Percentiles rank a stretch among this genome's conserved stretches.
phyloP scores from a whole-genome alignment of 2,113 vertebrate species.

The Abramis brama region DNA sequence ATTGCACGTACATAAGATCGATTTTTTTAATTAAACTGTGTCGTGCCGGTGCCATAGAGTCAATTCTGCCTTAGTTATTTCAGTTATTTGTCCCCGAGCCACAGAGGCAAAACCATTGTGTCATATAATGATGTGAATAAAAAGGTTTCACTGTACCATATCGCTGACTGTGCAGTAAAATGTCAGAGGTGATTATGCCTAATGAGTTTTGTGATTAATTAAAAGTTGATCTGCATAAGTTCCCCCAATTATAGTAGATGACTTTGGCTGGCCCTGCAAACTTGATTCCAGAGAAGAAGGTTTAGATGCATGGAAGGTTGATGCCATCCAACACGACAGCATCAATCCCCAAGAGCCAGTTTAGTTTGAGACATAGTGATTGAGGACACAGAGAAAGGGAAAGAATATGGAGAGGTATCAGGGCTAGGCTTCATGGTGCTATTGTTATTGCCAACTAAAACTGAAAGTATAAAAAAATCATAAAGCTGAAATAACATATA shows the following conservation, averaged over 20 bases:
- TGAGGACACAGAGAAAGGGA: not conserved
- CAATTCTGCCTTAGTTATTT: slow-evolving; percentile 58
- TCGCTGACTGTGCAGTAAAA: slow-evolving; percentile 15
- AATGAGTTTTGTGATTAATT: slow-evolving; percentile 47
- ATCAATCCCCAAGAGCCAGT: not conserved
- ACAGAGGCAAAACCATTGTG: slow-evolving; percentile 39
- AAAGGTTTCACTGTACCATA: slow-evolving; percentile 14
- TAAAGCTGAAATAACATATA: too few species aligned
- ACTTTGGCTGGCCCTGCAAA: not conserved
- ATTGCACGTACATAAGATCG: slow-evolving; percentile 29
- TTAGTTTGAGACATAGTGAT: not conserved
- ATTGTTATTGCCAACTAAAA: too few species aligned
- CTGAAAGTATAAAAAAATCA: too few species aligned
- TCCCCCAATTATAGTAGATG: not conserved
- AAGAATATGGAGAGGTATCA: not conserved
- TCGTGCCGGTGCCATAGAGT: slow-evolving; percentile 31
- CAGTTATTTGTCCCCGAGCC: slow-evolving; percentile 63
- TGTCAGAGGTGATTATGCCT: slow-evolving; percentile 35
- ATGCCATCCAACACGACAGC: not conserved
- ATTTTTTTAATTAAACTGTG: slow-evolving; percentile 55
- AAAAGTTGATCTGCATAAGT: slow-evolving; percentile 10
- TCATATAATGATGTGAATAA: slow-evolving; percentile 17
- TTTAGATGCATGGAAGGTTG: slow-evolving; percentile 5
- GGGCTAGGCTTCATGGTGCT: too few species aligned
- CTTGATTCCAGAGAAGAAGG: not conserved